Conservation (phyloP, 2,113 vertebrate genomes). For the Narcine bancroftii region DNA sequence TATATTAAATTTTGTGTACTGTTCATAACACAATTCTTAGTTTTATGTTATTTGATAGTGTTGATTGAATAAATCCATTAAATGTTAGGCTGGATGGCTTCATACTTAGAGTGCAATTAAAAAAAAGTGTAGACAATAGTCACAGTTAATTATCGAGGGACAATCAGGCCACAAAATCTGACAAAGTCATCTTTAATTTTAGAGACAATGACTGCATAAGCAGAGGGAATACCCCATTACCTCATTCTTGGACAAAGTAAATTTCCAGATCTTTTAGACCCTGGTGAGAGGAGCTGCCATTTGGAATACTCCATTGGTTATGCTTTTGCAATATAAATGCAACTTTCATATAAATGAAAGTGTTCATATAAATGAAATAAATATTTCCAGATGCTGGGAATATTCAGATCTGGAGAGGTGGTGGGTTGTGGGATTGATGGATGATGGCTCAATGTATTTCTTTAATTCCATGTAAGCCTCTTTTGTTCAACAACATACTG, state of each 20-base stretch:
- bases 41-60: background rate
- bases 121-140: background rate
- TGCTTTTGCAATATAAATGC: background rate
- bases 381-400: background rate
- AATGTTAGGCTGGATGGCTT: background rate
- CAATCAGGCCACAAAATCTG: background rate
- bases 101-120: background rate
- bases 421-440: background rate
- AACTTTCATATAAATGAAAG: background rate
- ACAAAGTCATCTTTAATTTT: background rate
- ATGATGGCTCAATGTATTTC: background rate
- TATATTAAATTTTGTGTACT: background rate
- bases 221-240: background rate
- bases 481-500: slow-evolving; percentile 15
- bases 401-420: background rate
- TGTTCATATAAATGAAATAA: no score
- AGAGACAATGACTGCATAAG: background rate
- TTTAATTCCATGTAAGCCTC: background rate
- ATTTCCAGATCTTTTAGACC: background rate
- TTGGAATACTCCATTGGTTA: background rate
- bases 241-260: background rate
- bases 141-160: background rate
- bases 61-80: slow-evolving; percentile 8
- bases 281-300: background rate
- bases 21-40: background rate